These are phyloP conservation scores for Herminia tarsipennalis DNA, from an alignment of 2,888 invertebrate genomes.

Conservation along the genomic window DNA sequence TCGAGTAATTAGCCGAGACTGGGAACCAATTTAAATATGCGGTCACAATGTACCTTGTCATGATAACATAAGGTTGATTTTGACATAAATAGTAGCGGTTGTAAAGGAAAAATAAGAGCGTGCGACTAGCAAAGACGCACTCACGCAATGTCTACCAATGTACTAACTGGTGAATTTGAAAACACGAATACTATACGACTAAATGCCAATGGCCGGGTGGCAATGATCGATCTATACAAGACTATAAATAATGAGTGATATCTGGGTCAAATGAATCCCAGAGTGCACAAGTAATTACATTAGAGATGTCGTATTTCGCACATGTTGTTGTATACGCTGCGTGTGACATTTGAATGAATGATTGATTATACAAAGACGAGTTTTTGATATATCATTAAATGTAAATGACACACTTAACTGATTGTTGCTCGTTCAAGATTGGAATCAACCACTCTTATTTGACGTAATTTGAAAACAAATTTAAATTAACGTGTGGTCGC, in stretches of 20 bases:
- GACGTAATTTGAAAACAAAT: no score
- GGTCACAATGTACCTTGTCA: slow-evolving; percentile 37
- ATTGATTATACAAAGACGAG: slow-evolving; percentile 9
- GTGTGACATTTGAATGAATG: slow-evolving; percentile 19
- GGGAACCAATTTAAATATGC: slow-evolving; percentile 38
- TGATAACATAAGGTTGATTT: slow-evolving; percentile 10
- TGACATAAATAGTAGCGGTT: neutral
- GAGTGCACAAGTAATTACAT: slow-evolving; percentile 27
- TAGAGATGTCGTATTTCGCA: slow-evolving; percentile 19
- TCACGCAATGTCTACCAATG: slow-evolving; percentile 70
- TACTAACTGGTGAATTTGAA: slow-evolving; percentile 60
- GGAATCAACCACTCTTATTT: no score
- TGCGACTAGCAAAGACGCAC: slow-evolving; percentile 63
- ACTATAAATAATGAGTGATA: slow-evolving; percentile 47
- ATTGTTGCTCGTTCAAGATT: no score
- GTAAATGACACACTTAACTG: neutral
- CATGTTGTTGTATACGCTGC: slow-evolving; percentile 20
- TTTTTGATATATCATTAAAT: neutral
- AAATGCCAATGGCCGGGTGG: slow-evolving; percentile 68
- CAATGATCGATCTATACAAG: slow-evolving; percentile 56
- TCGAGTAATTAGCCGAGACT: slow-evolving; percentile 67
- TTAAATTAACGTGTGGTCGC: no score
- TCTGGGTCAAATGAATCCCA: slow-evolving; percentile 45
- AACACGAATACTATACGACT: slow-evolving; percentile 53
- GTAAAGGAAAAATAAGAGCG: slow-evolving; percentile 49